Evolutionary conservation across 2,113 vertebrate genomes (phyloP), one percentile per base, ranked within the genome.

Genomic region (Pseudorasbora parva): DNA sequence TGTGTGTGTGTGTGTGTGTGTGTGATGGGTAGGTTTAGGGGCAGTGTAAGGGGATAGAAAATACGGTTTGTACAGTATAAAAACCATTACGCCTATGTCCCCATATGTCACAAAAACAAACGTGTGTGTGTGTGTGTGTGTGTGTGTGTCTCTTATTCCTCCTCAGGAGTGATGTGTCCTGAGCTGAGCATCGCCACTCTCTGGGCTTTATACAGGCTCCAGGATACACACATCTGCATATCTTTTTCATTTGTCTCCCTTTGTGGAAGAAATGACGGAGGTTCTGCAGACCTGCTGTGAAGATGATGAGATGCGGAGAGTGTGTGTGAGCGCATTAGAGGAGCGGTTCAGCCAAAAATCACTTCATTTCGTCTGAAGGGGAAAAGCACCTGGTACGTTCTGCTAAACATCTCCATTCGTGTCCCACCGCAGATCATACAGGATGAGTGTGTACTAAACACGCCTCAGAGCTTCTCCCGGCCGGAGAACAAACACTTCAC

Each of bases 261-360:
- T 43, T 27, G 76, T 62, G 76, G 15, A 62, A 78, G 57, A 78
- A 78, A 78, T 62, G 76, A 78, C 8, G 14, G 56, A 78, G 76
- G 37, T 78, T 78, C 25, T 47, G 76, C 72, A 78, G 23, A 78
- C 76, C 76, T 47, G 76, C 76, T 78, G 76, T 62, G 37, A 78
- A 62, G 76, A 41, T 62, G 37, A 78, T 62, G 76, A 78, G 76
- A 25, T 25, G 57, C 74, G 33, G 54, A 73, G 74, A 77, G 51
- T 23, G 33, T 23, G 49, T 25, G 54, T 7, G 2, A 57, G 11
- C 59, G 59, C 54, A 57, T 60, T 74, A 51, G 23, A 74, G 72
- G 43, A 74, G 15, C 1, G 30, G 45, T 51, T 74, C 72, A 74
- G 72, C 72, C 45, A 27, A 51, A 30, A 74, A 74, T 74, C 23